phyloP scores from a whole-genome alignment of 1,140 invertebrate genomes.

The Heterodera carotae region DNA sequence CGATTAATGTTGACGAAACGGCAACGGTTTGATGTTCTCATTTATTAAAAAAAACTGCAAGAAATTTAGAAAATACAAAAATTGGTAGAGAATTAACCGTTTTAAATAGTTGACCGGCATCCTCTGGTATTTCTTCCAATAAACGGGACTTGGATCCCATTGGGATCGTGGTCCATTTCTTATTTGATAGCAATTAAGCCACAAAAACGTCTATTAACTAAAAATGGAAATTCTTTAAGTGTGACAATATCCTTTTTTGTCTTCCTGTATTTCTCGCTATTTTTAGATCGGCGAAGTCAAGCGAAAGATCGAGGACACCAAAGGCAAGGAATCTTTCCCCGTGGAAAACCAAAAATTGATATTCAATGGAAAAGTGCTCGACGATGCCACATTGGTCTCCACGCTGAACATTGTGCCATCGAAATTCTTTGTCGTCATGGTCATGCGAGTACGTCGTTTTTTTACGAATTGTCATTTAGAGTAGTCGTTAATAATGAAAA shows the following conservation, averaged over 20 bases:
- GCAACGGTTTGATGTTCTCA: constrained; percentile 34
- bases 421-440: constrained; percentile 40
- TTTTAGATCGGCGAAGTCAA: constrained; percentile 58
- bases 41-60: constrained; percentile 33
- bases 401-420: constrained; percentile 46
- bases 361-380: constrained; percentile 64
- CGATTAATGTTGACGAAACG: constrained; percentile 39
- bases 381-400: constrained; percentile 45
- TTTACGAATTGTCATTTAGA: too few species aligned
- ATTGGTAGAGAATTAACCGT: too few species aligned
- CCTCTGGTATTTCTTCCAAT: too few species aligned
- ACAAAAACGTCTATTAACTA: too few species aligned
- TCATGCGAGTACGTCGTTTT: constrained; percentile 7
- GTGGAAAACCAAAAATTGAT: constrained; percentile 61
- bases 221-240: too few species aligned
- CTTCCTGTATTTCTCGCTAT: background rate
- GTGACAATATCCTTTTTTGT: too few species aligned
- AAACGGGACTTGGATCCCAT: too few species aligned
- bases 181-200: too few species aligned
- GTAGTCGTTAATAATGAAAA: too few species aligned
- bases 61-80: too few species aligned
- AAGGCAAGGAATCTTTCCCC: constrained; percentile 47
- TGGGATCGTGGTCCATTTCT: too few species aligned
- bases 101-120: too few species aligned
- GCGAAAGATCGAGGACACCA: constrained; percentile 47